Base-by-base conservation (phyloP, 2,797 vertebrate genomes). In the Chelon auratus region DNA sequence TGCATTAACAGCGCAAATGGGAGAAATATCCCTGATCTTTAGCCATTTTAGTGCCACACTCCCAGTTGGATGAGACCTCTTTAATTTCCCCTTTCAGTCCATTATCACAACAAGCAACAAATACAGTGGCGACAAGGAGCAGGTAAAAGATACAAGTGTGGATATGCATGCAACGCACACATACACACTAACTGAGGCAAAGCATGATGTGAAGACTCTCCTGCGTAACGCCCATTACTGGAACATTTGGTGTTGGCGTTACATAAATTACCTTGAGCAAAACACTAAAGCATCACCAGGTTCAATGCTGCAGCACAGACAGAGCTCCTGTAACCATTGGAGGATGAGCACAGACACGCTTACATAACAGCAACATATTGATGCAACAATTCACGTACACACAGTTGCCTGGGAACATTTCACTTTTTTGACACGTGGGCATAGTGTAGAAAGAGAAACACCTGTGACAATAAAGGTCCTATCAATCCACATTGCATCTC, bases 101-200 rank as follows among this genome's bases (percentile, higher is more conserved):
- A 71, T 72, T 60, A 68, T 69, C 59, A 36, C 39, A 71, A 73
- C 63, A 51, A 43, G 14, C 17, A 64, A 51, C 36, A 77, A 45
- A 82, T 24, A 50, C 50, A 61, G 58, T 33, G 17, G 39, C 62
- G 20, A 65, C 65, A 72, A 75, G 40, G 14, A 40, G 68, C 37
- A 69, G 9, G 51, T 52, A 12, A 45, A 43, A 59, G 17, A 65
- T 45, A 62, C 2, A 59, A 13, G 4, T 2, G 50, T 52, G 50
- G 2, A 52, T 55, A 22, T 48, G 30, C 20, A 47, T 12, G 5
- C 12, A 24, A 51, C 30, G 62, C 18, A 53, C 15, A 54, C 18
- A 66, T 30, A 60, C n/a, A 61, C 26, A 71, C 15, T 48, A 9
- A n/a, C 30, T 33, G n/a, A 47, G 24, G n/a, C 0, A 1, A 50